Evolutionary conservation across 2,113 vertebrate genomes (phyloP).

Genomic region (Dolichotis patagonum): DNA sequence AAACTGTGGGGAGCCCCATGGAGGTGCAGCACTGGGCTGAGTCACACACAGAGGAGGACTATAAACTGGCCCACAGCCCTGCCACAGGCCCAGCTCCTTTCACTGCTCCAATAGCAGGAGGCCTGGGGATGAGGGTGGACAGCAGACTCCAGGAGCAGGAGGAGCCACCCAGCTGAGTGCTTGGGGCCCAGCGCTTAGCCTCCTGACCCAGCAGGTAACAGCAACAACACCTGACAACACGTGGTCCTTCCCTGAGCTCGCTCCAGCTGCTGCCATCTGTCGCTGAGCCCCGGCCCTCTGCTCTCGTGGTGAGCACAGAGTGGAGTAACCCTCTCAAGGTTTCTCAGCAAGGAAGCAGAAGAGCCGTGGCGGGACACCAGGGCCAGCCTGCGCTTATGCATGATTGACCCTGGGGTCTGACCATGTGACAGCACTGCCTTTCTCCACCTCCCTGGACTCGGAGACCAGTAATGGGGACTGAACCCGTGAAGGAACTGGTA

Average conservation of each 20-base stretch:
- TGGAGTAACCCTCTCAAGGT: not conserved
- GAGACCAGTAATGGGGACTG: no score
- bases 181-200: not conserved
- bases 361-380: not conserved
- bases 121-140: not conserved
- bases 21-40: not conserved
- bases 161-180: no score
- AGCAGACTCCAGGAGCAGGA: not conserved
- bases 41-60: fast-evolving
- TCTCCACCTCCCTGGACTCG: no score
- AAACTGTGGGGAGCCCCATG: not conserved
- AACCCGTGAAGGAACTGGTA: not conserved
- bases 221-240: no score
- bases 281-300: no score
- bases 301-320: not conserved
- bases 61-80: fast-evolving
- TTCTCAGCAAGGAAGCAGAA: not conserved
- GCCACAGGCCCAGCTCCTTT: not conserved
- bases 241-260: not conserved
- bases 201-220: not conserved
- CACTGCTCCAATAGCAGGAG: fast-evolving
- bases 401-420: not conserved
- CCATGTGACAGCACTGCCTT: not conserved
- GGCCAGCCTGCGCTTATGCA: not conserved
- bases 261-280: fast-evolving